These are phyloP conservation scores for Myrmecophaga tridactyla DNA, from an alignment of 2,113 vertebrate species.

Conservation along the genomic window DNA sequence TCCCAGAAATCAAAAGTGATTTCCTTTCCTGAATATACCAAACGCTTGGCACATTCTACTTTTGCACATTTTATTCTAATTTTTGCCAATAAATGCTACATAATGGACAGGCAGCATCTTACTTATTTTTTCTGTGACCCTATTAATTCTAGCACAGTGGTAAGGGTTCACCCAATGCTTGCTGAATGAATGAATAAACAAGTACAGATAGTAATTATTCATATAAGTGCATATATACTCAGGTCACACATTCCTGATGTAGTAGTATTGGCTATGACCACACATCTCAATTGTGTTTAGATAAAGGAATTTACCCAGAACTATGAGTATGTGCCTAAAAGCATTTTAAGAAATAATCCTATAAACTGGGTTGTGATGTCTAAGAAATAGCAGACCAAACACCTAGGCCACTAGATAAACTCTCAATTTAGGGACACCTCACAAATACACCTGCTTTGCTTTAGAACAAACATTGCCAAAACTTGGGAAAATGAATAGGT, in stretches of 20 bases:
- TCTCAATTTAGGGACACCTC: slow-evolving; percentile 41
- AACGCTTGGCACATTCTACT: background rate
- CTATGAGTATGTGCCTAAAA: slow-evolving; percentile 61
- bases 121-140: background rate
- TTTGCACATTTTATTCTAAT: background rate
- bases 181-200: slow-evolving; percentile 34
- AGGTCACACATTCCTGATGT: slow-evolving; percentile 60
- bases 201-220: slow-evolving; percentile 53
- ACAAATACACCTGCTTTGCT: slow-evolving; percentile 17
- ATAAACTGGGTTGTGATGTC: slow-evolving; percentile 53
- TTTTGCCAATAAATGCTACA: slow-evolving; percentile 24
- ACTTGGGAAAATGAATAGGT: background rate
- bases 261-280: slow-evolving; percentile 70
- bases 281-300: slow-evolving; percentile 69
- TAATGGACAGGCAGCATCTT: background rate
- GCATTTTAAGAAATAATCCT: slow-evolving; percentile 66
- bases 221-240: slow-evolving; percentile 55
- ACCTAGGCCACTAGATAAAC: slow-evolving; percentile 38
- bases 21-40: background rate
- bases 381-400: slow-evolving; percentile 46
- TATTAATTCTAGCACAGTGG: slow-evolving; percentile 16
- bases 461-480: slow-evolving; percentile 47
- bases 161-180: slow-evolving; percentile 32
- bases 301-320: slow-evolving; percentile 66
- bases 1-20: background rate